Conservation (phyloP, 1,140 invertebrate genomes). For the Drosophila kikkawai region DNA sequence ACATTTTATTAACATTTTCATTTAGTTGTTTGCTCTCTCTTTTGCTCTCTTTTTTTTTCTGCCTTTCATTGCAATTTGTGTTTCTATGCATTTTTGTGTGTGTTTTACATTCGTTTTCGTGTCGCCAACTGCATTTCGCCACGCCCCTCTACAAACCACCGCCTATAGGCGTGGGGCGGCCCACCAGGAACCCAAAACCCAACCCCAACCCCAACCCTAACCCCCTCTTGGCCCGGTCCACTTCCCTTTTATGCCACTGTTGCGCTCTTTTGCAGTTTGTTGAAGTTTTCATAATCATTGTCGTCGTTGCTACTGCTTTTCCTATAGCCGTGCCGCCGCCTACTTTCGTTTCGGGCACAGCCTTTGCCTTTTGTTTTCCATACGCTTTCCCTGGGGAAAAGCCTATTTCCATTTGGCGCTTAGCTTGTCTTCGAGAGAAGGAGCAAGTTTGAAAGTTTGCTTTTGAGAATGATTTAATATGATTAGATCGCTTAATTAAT, state of each 20-base stretch:
- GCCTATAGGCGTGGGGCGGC: no score
- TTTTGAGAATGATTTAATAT: not conserved
- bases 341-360: constrained; percentile 74
- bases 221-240: constrained; percentile 32
- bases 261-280: constrained; percentile 80
- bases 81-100: constrained; percentile 82
- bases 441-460: constrained; percentile 7
- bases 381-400: constrained; percentile 32
- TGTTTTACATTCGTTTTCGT: constrained; percentile 83
- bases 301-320: constrained; percentile 49
- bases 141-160: constrained; percentile 9
- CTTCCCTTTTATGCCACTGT: constrained; percentile 55
- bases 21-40: constrained; percentile 58
- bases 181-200: not conserved
- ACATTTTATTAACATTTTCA: constrained; percentile 84
- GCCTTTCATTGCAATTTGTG: constrained; percentile 80
- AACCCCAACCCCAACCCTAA: not conserved
- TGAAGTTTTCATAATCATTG: constrained; percentile 82
- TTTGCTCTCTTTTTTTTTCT: constrained; percentile 12
- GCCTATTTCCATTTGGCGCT: constrained; percentile 12
- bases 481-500: constrained; percentile 23
- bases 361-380: constrained; percentile 53
- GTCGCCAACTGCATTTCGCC: constrained; percentile 63
- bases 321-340: constrained; percentile 45
- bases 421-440: not conserved